Conservation (phyloP, 2,113 vertebrate genomes). For the Pachypanchax playfairii region DNA sequence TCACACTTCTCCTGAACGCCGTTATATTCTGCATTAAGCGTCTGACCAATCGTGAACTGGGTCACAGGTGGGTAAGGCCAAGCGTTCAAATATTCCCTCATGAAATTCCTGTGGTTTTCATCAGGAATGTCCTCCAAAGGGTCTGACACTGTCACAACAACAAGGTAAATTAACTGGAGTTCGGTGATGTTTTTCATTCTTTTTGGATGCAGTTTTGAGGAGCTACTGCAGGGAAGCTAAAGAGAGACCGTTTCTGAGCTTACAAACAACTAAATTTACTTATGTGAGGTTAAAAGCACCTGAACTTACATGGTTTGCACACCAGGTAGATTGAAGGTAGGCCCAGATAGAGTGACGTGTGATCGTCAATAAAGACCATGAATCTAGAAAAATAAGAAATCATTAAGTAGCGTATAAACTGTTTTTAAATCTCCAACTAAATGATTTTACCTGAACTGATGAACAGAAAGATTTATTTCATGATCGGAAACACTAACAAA, state of each 20-base stretch:
- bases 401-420: too few relatives aligned
- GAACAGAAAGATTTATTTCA: background rate
- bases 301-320: conserved; percentile 77
- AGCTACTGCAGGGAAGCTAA: too few relatives aligned
- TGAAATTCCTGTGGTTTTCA: conserved; percentile 79
- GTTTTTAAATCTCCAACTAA: too few relatives aligned
- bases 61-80: conserved; percentile 88
- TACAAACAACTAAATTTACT: too few relatives aligned
- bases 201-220: too few relatives aligned
- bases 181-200: background rate
- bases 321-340: too few relatives aligned
- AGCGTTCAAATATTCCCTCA: conserved; percentile 83
- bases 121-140: conserved; percentile 88
- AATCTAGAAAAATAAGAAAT: conserved; percentile 78
- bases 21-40: conserved; percentile 83
- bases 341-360: too few relatives aligned
- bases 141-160: conserved; percentile 77
- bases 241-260: too few relatives aligned
- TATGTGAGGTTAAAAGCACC: too few relatives aligned
- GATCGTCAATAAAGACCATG: conserved; percentile 83
- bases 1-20: conserved; percentile 84
- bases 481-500: conserved; percentile 12
- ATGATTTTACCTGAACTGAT: too few relatives aligned
- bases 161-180: background rate
- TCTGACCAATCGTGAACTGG: conserved; percentile 82